Conservation (phyloP, 2,113 vertebrate species). For the Psettodes erumei region DNA sequence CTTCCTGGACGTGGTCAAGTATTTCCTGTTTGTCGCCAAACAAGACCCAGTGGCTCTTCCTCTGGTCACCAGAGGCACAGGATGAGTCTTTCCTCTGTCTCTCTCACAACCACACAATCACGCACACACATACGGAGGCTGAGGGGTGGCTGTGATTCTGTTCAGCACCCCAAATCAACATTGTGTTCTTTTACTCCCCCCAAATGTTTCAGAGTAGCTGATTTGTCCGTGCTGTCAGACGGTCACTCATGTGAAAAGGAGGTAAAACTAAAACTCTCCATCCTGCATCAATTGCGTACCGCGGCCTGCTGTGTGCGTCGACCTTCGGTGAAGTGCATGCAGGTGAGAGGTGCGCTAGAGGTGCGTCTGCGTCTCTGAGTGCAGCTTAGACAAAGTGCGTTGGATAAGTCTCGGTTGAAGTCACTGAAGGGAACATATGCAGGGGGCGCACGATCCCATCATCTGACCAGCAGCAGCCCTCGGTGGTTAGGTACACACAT, state of each 20-base stretch:
- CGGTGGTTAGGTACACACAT: conserved; percentile 13
- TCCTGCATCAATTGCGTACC: conserved; percentile 45
- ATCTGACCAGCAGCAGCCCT: conserved; percentile 53
- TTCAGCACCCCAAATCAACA: conserved; percentile 10
- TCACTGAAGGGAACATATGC: conserved; percentile 49
- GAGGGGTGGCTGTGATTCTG: conserved; percentile 8
- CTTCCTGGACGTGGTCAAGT: conserved; percentile 62
- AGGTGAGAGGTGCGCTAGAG: conserved; percentile 40
- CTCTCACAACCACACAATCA: background rate
- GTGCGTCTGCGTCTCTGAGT: conserved; percentile 31
- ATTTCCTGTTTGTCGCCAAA: conserved; percentile 64
- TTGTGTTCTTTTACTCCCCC: background rate
- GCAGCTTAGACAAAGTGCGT: conserved; percentile 68
- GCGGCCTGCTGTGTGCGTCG: conserved; percentile 25
- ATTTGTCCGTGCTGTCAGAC: conserved; percentile 9
- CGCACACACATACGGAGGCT: background rate
- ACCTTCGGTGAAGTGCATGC: conserved; percentile 42
- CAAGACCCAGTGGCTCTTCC: conserved; percentile 36
- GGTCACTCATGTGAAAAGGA: conserved; percentile 25
- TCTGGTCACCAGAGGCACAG: conserved; percentile 21
- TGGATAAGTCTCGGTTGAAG: conserved; percentile 49
- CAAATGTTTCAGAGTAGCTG: conserved; percentile 7
- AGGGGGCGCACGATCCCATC: conserved; percentile 26
- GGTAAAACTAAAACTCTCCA: conserved; percentile 39
- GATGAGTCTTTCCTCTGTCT: conserved; percentile 14